Percentiles rank a stretch among this genome's conserved stretches.
Evolutionary conservation across 2,888 invertebrate genomes (phyloP).

Genomic region (Exocentrus adspersus): DNA sequence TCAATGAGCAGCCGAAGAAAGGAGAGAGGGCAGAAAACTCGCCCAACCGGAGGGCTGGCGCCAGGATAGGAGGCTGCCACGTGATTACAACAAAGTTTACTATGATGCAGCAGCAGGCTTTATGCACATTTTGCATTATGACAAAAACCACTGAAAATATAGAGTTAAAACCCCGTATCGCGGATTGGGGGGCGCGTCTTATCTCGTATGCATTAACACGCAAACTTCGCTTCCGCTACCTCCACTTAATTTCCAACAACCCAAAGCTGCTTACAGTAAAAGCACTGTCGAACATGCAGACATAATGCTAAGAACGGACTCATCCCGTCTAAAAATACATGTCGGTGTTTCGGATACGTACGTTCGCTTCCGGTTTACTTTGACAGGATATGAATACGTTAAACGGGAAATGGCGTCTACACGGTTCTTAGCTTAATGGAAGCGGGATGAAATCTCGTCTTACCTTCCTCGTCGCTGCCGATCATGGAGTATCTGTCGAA

Average conservation of each 20-base stretch:
- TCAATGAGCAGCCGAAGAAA: too few species aligned
- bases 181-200: neutral
- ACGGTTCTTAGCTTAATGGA: slow-evolving; percentile 7
- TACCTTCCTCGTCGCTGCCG: slow-evolving; percentile 94
- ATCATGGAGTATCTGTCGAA: slow-evolving; percentile 96
- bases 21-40: too few species aligned
- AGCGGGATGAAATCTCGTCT: slow-evolving; percentile 48
- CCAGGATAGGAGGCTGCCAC: too few species aligned
- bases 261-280: slow-evolving; percentile 40
- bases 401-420: slow-evolving; percentile 16
- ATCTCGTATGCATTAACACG: neutral
- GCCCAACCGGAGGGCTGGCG: too few species aligned
- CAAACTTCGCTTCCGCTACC: neutral
- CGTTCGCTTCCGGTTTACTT: slow-evolving; percentile 36
- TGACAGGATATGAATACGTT: slow-evolving; percentile 34
- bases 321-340: slow-evolving; percentile 37
- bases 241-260: neutral
- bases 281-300: slow-evolving; percentile 38
- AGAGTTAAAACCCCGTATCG: neutral
- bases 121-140: too few species aligned
- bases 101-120: too few species aligned
- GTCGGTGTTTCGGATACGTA: slow-evolving; percentile 29
- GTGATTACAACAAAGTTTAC: too few species aligned
- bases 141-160: neutral
- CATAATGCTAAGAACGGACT: slow-evolving; percentile 38